These are phyloP conservation scores for Pitangus sulphuratus DNA, from an alignment of 2,797 vertebrate genomes.

Conservation along the genomic window DNA sequence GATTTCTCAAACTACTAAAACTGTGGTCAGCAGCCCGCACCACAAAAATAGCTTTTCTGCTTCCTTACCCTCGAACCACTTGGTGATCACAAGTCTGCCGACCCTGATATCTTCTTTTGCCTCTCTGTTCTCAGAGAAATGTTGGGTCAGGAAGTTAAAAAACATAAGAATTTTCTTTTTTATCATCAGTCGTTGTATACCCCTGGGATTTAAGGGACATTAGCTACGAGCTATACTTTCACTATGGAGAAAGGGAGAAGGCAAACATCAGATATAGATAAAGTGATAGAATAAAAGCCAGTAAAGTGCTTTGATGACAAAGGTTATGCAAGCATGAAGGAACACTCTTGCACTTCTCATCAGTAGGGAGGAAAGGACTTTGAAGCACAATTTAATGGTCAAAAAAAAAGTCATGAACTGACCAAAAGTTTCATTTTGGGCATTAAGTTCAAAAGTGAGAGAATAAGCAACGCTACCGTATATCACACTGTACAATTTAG, in stretches of 20 bases:
- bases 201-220: constrained; percentile 67
- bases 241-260: constrained; percentile 60
- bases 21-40: neutral
- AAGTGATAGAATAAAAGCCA: constrained; percentile 74
- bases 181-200: constrained; percentile 1
- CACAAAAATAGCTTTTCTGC: constrained; percentile 2
- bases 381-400: constrained; percentile 60
- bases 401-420: constrained; percentile 44
- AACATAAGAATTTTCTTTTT: constrained; percentile 52
- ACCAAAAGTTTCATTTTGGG: neutral
- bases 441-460: neutral
- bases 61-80: constrained; percentile 2
- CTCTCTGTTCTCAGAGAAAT: neutral
- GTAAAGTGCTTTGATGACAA: constrained; percentile 72
- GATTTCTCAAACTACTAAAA: constrained; percentile 19
- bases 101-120: neutral
- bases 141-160: constrained; percentile 52
- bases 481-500: neutral
- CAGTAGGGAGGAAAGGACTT: constrained; percentile 41
- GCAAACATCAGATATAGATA: constrained; percentile 64
- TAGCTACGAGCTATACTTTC: constrained; percentile 42
- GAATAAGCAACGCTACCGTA: neutral
- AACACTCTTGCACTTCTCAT: constrained; percentile 30
- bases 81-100: neutral
- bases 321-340: constrained; percentile 70